Evolutionary conservation across 1,140 invertebrate species (phyloP).

Genomic region (Pectinophora gossypiella): DNA sequence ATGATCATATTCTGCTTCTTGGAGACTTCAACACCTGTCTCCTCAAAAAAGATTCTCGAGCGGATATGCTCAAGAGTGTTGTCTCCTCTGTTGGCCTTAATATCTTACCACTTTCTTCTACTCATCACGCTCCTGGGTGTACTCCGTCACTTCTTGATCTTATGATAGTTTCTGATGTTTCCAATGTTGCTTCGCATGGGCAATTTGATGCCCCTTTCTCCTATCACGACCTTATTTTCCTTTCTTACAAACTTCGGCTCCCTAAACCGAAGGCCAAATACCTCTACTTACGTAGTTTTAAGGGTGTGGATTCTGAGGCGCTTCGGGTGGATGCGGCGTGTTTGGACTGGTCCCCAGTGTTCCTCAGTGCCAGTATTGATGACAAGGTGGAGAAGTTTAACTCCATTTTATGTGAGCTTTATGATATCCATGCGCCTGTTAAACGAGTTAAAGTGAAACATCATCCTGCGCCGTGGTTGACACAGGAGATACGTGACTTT

Average conservation of each 20-base stretch:
- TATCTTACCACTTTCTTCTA: background rate
- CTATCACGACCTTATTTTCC: background rate
- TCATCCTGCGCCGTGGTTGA: background rate
- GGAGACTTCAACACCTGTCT: background rate
- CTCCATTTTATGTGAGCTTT: background rate
- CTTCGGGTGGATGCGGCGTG: background rate
- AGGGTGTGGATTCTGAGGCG: background rate
- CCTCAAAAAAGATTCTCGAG: background rate
- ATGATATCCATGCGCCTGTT: background rate
- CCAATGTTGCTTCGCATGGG: background rate
- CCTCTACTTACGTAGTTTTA: background rate
- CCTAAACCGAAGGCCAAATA: background rate
- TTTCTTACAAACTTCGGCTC: background rate
- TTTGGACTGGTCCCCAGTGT: background rate
- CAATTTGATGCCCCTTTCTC: background rate
- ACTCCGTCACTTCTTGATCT: background rate
- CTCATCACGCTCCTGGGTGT: background rate
- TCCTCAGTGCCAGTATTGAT: background rate
- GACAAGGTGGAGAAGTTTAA: background rate
- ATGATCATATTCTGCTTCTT: background rate
- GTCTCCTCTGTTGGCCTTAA: background rate
- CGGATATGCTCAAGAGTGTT: background rate
- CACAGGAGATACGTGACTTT: background rate
- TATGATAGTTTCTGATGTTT: background rate
- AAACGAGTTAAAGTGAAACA: background rate